Evolutionary conservation across 2,113 vertebrate species (phyloP).

Genomic region (Amphiprion ocellaris): DNA sequence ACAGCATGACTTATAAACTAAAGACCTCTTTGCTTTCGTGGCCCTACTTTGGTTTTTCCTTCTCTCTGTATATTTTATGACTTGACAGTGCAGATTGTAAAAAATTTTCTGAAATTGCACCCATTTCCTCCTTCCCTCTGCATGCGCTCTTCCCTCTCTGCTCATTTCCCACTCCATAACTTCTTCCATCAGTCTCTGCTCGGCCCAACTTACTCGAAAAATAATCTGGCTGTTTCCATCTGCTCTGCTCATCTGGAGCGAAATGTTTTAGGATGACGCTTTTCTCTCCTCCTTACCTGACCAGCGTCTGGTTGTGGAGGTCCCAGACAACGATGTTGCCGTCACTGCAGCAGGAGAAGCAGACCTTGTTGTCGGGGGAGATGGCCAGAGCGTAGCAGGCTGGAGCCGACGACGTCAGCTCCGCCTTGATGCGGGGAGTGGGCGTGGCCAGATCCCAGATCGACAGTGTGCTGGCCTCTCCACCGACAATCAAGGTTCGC

Average conservation of each 20-base stretch:
- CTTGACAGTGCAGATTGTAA: slow-evolving; percentile 2
- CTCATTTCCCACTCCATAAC: slow-evolving; percentile 7
- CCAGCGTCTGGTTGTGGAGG: slow-evolving; percentile 88
- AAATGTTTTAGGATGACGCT: not conserved
- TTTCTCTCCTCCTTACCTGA: slow-evolving; percentile 74
- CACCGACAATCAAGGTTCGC: slow-evolving; percentile 87
- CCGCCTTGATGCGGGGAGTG: slow-evolving; percentile 90
- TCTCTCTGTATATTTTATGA: slow-evolving; percentile 1
- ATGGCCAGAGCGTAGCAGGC: slow-evolving; percentile 92
- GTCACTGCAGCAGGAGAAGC: slow-evolving; percentile 92
- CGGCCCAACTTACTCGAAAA: not conserved
- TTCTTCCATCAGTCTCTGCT: slow-evolving; percentile 1
- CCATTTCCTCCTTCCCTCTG: not conserved
- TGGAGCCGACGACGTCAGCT: slow-evolving; percentile 88
- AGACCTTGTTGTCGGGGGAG: slow-evolving; percentile 91
- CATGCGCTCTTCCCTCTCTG: not conserved
- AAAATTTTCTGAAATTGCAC: not conserved
- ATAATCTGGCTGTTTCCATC: not conserved
- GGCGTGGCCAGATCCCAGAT: slow-evolving; percentile 87
- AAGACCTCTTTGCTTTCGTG: too few relatives aligned
- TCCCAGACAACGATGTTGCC: slow-evolving; percentile 92
- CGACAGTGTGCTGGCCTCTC: slow-evolving; percentile 89
- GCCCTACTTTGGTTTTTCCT: not conserved
- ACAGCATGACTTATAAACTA: not conserved
- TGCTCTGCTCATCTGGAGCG: slow-evolving; percentile 7